Evolutionary conservation across 2,797 vertebrate species (phyloP).

Genomic region (Gobionotothen gibberifrons): DNA sequence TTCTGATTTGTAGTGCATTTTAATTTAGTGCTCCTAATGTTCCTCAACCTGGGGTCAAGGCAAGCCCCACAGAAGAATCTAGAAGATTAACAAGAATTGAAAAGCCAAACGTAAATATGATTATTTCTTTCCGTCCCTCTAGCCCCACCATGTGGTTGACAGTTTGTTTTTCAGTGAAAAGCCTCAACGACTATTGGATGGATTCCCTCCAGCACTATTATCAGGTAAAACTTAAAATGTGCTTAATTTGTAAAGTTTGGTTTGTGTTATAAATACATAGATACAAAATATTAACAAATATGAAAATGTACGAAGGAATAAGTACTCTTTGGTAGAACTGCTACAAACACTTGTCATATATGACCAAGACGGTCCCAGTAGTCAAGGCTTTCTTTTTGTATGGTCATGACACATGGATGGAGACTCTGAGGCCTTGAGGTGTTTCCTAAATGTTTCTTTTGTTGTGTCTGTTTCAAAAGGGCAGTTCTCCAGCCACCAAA

Average conservation of each 20-base stretch:
- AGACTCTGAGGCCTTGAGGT: neutral
- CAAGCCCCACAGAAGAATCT: neutral
- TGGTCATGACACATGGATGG: neutral
- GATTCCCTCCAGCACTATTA: neutral
- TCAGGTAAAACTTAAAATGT: neutral
- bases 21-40: neutral
- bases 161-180: neutral
- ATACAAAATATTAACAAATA: neutral
- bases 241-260: neutral
- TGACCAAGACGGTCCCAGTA: neutral
- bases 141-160: neutral
- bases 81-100: neutral
- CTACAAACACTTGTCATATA: neutral
- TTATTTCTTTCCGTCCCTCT: neutral
- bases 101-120: neutral
- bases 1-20: neutral
- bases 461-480: neutral
- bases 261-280: neutral
- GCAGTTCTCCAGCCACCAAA: neutral
- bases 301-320: neutral
- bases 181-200: neutral
- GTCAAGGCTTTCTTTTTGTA: neutral
- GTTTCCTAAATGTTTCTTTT: conserved; percentile 3
- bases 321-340: neutral
- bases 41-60: too few species aligned